Evolutionary conservation across 37 sponge, comb jelly and placozoan genomes (phyloP).

Genomic region (Spongilla lacustris): DNA sequence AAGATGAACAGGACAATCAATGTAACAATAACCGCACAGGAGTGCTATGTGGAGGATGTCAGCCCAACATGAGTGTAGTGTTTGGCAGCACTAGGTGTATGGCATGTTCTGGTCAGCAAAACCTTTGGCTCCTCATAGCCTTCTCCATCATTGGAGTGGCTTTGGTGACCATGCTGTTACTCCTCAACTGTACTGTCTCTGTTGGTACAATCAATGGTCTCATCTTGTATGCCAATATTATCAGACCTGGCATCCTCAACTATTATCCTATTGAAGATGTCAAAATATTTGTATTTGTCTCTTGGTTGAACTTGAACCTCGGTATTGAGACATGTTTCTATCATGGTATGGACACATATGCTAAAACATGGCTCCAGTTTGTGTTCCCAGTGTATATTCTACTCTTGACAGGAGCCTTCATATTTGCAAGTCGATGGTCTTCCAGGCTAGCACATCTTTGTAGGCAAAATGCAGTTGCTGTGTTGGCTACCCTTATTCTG

Average conservation of each 20-base stretch:
- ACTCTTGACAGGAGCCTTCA: background rate
- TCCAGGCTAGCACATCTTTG: background rate
- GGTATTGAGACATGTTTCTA: constrained; percentile 10
- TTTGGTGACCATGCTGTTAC: background rate
- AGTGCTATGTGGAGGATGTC: background rate
- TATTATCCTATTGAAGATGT: background rate
- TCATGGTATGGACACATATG: background rate
- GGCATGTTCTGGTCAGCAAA: background rate
- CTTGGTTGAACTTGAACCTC: background rate
- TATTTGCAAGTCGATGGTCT: background rate
- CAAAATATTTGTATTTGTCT: background rate
- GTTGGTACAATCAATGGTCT: background rate
- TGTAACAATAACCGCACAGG: constrained; percentile 5
- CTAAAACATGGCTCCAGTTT: background rate
- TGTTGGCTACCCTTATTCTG: background rate
- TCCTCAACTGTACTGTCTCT: background rate
- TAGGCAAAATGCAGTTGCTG: background rate
- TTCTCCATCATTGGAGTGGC: background rate
- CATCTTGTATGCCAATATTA: constrained; percentile 4
- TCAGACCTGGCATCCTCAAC: background rate
- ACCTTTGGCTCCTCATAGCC: background rate
- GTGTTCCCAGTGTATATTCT: background rate
- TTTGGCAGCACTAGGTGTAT: background rate
- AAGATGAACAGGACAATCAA: background rate
- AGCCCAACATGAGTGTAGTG: background rate